These are phyloP conservation scores for Epizoanthus rinbou DNA, from an alignment of 92 coral and sea anemone species.

Conservation along the genomic window DNA sequence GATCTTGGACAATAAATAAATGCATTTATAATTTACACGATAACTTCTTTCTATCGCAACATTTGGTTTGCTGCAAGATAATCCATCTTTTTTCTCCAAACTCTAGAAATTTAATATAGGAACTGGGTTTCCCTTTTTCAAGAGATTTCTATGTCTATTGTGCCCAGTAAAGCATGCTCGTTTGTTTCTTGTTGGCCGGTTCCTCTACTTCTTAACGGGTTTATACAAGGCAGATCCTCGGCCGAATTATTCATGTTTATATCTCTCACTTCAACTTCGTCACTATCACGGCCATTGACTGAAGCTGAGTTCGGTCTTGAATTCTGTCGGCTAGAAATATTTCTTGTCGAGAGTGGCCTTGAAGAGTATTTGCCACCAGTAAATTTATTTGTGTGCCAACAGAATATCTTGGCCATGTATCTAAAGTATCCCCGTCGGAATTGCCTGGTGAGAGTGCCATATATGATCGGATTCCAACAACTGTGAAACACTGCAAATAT, in stretches of 20 bases:
- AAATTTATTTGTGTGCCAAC: slow-evolving; percentile 17
- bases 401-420: slow-evolving; percentile 25
- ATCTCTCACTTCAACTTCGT: slow-evolving; percentile 1
- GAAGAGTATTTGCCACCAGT: not conserved
- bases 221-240: not conserved
- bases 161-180: slow-evolving; percentile 9
- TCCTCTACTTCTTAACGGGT: not conserved
- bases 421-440: slow-evolving; percentile 75
- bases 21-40: not conserved
- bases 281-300: not conserved
- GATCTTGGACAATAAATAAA: not conserved
- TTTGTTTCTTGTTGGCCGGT: not conserved
- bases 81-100: not conserved
- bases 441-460: slow-evolving; percentile 79
- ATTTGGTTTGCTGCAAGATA: not conserved
- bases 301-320: not conserved
- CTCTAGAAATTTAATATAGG: no score
- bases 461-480: slow-evolving; percentile 86
- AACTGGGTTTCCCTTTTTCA: not conserved
- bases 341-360: slow-evolving; percentile 1
- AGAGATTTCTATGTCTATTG: not conserved
- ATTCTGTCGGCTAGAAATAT: slow-evolving; percentile 1
- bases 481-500: slow-evolving; percentile 88
- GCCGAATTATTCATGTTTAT: not conserved
- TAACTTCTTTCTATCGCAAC: not conserved